Base-by-base conservation (phyloP, 2,797 vertebrate genomes). In the Schizopygopsis malacanthus region DNA sequence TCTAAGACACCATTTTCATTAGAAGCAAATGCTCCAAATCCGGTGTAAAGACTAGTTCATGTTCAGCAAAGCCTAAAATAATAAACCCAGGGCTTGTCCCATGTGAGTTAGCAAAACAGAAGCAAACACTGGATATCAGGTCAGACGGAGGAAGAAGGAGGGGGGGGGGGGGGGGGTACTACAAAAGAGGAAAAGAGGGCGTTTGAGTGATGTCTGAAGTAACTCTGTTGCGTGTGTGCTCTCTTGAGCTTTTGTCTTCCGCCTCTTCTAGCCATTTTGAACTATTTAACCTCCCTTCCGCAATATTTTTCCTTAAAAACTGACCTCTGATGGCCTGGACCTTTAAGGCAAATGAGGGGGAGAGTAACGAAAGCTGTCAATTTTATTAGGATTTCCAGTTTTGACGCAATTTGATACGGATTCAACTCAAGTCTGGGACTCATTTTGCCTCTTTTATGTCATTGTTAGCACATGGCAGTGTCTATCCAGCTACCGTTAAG, bases 1-100 rank as follows among this genome's bases (percentile, higher is more conserved):
- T 99, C 97, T 96, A 97, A 99, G 96, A 99, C 96, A 97, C 96
- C 96, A 97, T 98, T 99, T 98, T 98, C 97, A 99, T 99, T 99
- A 97, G 97, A 98, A 99, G 97, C 97, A 99, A 99, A 99, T 99
- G 98, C 97, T 97, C 96, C 96, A 96, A 98, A 98, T 98, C 97
- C 97, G 96, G 96, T 95, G 97, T 97, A 98, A 98, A 99, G 97
- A 98, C 96, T 96, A 94, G 96, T 96, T 96, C 96, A 95, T 98
- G 97, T 98, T 98, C 97, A 94, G 96, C 97, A 97, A 98, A 98
- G 97, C 97, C 97, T 98, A 98, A 96, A 98, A 99, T 96, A 99
- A 99, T 98, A 98, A 99, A 98, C 97, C 94, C 89, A 91, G 94
- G 96, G 95, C 95, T 95, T 87, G 93, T 95, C 96, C 94, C 89